phyloP scores from a whole-genome alignment of 1,140 invertebrate genomes.

The Hycleus phaleratus region DNA sequence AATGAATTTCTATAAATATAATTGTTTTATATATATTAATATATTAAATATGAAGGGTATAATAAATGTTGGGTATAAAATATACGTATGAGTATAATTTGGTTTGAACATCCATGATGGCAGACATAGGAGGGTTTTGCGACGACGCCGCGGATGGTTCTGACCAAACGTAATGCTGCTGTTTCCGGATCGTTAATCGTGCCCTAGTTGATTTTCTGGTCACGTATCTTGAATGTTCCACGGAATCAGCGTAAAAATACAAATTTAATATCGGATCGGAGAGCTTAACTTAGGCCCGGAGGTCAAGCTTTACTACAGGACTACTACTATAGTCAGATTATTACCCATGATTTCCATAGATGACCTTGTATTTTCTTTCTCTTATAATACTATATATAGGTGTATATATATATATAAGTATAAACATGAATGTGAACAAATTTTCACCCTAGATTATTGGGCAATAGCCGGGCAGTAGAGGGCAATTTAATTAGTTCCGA shows the following conservation, averaged over 20 bases:
- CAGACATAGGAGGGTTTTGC: conserved; percentile 8
- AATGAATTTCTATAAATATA: no score
- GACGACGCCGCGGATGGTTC: conserved; percentile 18
- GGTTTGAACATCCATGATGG: conserved; percentile 12
- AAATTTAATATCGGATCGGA: conserved; percentile 40
- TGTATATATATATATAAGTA: background rate
- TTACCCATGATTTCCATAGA: conserved; percentile 31
- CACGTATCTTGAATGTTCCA: conserved; percentile 37
- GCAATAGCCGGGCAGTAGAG: no score
- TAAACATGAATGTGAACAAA: no score
- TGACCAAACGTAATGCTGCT: conserved; percentile 32
- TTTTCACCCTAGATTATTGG: no score
- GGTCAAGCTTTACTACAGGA: conserved; percentile 21
- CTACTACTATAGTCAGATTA: conserved; percentile 32
- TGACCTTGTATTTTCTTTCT: conserved; percentile 4
- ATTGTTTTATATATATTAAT: no score
- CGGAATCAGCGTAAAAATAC: conserved; percentile 42
- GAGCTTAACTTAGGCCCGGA: conserved; percentile 27
- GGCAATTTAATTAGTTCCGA: no score
- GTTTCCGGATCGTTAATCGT: conserved; percentile 39
- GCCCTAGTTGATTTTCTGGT: conserved; percentile 34
- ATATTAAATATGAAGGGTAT: no score
- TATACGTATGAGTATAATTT: conserved; percentile 14
- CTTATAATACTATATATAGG: conserved; percentile 1
- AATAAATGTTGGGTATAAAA: no score